Base-by-base conservation (phyloP, 2,888 invertebrate species). In the Ectemnius lituratus region DNA sequence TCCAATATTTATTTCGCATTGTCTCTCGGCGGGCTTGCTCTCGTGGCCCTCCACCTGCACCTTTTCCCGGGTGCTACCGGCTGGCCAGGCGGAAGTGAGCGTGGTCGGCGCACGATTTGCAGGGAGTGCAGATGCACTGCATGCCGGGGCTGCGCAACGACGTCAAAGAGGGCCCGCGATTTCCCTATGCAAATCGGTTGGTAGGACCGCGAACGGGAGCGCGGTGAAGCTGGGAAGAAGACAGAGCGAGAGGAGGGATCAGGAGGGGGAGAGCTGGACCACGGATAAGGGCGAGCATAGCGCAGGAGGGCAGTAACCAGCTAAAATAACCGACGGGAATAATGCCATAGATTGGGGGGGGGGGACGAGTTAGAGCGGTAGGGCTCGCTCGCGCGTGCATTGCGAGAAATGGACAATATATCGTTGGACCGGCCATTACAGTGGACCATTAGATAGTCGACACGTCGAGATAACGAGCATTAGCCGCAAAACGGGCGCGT, bases 381-480 rank as follows among this genome's bases (percentile, higher is more conserved):
- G 37, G 37, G 37, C 37, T 37, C 37, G 37, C 37, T 37, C 37
- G 37, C 84, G 78, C 75, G 83, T 67, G 85, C 86, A 84, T 85
- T 86, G 85, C 86, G 87, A 87, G 88, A 88, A 89, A 88, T 86
- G 86, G 87, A 87, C 88, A 87, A 90, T 90, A 88, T 88, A 89
- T 90, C 86, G 89, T 86, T 83, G 87, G 85, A 75, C 69, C 81
- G 83, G 86, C 90, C 90, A 90, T 90, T 90, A 90, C 86, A 83
- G 84, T 78, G 85, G 87, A 85, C 89, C 90, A 90, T 90, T 90
- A 90, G 90, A 90, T 89, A 90, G 90, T 89, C 88, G 89, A 89
- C 88, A 87, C 88, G 87, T 89, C 87, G 88, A 88, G 90, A 90
- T 90, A 90, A 90, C 90, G 90, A 89, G 90, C 90, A 90, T 90